Percentiles rank a stretch among this genome's conserved stretches.
Evolutionary conservation across 1,140 invertebrate species (phyloP).

Genomic region (Nixonia krombeini): DNA sequence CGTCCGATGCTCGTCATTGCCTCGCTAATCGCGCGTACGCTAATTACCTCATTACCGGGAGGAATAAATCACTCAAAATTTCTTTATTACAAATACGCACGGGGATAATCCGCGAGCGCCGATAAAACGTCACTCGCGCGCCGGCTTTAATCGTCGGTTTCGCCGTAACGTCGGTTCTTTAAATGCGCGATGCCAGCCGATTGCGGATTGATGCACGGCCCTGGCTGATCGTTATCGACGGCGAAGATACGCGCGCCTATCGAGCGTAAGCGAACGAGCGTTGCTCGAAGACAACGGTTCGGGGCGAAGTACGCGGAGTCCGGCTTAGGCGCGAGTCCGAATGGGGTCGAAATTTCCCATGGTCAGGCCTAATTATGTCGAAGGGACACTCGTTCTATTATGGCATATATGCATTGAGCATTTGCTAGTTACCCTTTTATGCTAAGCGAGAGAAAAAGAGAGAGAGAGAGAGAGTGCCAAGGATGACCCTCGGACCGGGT

Average conservation of each 20-base stretch:
- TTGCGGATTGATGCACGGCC: no score
- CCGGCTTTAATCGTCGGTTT: no score
- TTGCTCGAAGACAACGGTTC: neutral
- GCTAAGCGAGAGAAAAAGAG: conserved; percentile 70
- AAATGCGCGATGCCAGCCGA: no score
- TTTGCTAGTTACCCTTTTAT: conserved; percentile 68
- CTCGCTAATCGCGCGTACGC: conserved; percentile 5
- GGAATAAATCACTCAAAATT: conserved; percentile 12
- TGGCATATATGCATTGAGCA: conserved; percentile 55
- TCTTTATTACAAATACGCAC: no score
- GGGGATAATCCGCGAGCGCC: no score
- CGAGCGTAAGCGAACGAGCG: neutral
- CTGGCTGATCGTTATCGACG: neutral
- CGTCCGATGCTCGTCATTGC: conserved; percentile 20
- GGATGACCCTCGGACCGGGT: conserved; percentile 63
- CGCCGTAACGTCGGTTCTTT: no score
- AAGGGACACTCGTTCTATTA: conserved; percentile 67
- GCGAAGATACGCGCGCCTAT: neutral
- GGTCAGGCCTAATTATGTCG: conserved; percentile 68
- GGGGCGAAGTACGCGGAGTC: conserved; percentile 10
- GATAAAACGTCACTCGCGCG: no score
- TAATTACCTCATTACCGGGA: conserved; percentile 10
- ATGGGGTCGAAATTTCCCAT: conserved; percentile 67
- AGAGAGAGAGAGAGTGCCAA: no score
- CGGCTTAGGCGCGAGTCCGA: conserved; percentile 14